phyloP scores from a whole-genome alignment of 2,888 invertebrate species.

The Caenorhabditis auriculariae region DNA sequence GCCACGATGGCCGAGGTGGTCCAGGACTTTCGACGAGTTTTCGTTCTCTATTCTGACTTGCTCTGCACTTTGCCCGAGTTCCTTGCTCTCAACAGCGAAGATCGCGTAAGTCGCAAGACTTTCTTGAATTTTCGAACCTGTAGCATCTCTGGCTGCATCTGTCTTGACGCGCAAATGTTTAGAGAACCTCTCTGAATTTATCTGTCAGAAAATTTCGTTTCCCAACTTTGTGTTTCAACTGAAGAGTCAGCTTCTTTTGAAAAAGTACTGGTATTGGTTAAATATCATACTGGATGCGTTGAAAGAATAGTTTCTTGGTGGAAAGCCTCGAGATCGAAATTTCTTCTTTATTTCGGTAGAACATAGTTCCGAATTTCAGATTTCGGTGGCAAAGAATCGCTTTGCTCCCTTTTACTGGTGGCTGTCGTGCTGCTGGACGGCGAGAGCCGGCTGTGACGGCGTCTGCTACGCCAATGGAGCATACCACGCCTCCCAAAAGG shows the following conservation, averaged over 20 bases:
- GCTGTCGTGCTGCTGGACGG: constrained; percentile 44
- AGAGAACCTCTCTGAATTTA: too few relatives aligned
- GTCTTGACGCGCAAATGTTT: too few relatives aligned
- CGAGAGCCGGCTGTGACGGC: constrained; percentile 22
- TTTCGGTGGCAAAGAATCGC: constrained; percentile 45
- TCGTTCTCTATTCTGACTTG: constrained; percentile 48
- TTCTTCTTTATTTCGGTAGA: too few relatives aligned
- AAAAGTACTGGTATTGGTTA: too few relatives aligned
- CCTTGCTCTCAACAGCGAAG: constrained; percentile 6
- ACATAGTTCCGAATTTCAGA: too few relatives aligned
- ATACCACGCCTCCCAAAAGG: constrained; percentile 43
- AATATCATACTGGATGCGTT: too few relatives aligned
- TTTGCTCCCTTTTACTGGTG: constrained; percentile 58
- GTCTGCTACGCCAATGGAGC: constrained; percentile 56
- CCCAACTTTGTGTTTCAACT: too few relatives aligned
- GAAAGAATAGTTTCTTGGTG: too few relatives aligned
- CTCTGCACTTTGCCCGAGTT: constrained; percentile 37
- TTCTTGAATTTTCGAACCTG: neutral
- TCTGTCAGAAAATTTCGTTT: too few relatives aligned
- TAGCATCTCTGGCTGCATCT: too few relatives aligned
- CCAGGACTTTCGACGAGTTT: constrained; percentile 45
- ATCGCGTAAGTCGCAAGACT: constrained; percentile 12
- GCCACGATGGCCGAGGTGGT: constrained; percentile 45
- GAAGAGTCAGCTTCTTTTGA: too few relatives aligned
- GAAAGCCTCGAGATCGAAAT: too few relatives aligned